These are phyloP conservation scores for Acanthornis magna DNA, from an alignment of 2,797 vertebrate genomes.

Conservation along the genomic window DNA sequence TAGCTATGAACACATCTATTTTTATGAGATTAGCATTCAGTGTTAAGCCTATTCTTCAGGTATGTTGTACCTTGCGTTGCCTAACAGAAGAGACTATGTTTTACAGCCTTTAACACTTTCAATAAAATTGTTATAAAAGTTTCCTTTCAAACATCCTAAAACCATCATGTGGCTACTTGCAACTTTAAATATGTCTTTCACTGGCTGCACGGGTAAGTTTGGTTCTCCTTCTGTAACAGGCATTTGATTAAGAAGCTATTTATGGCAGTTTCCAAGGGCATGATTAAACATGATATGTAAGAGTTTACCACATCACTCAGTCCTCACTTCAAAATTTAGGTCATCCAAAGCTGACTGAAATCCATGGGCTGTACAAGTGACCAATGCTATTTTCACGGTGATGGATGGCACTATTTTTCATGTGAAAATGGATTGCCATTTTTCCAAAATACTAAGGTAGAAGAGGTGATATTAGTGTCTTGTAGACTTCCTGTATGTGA, in stretches of 20 bases:
- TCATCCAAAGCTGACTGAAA: neutral
- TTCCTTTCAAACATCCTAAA: conserved; percentile 8
- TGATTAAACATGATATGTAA: neutral
- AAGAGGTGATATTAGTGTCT: neutral
- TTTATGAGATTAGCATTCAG: neutral
- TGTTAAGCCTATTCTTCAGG: neutral
- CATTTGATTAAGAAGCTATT: neutral
- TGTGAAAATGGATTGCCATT: neutral
- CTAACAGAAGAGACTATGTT: neutral
- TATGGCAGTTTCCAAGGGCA: neutral
- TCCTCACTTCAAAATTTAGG: neutral
- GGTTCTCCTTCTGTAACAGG: neutral
- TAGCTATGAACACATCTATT: neutral
- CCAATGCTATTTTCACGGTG: neutral
- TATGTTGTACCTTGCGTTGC: neutral
- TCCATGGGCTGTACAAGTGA: neutral
- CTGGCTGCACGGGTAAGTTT: neutral
- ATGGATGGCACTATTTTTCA: neutral
- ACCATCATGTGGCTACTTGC: neutral
- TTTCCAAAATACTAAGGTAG: neutral
- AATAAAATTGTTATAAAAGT: conserved; percentile 2
- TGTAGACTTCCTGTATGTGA: neutral
- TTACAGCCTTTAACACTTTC: neutral
- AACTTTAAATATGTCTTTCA: neutral
- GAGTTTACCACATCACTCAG: neutral